A percentile compares a stretch with the other conserved stretches of the same genome.
These are phyloP conservation scores for Patella ulyssiponensis DNA, from an alignment of 2,888 invertebrate species.

Conservation along the genomic window DNA sequence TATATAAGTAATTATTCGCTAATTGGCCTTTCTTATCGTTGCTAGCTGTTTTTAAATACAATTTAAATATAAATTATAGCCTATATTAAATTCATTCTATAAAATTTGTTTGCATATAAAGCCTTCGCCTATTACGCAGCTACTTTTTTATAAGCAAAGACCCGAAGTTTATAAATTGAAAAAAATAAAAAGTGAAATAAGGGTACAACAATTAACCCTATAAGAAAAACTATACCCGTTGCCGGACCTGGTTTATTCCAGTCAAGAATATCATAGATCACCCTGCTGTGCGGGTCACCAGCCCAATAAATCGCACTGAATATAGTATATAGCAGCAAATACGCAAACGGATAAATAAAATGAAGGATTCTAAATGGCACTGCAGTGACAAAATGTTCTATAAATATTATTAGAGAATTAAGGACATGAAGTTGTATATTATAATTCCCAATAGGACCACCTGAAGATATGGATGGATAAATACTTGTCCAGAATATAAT, in stretches of 20 bases:
- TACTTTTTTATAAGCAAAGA: conserved; percentile 25
- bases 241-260: conserved; percentile 60
- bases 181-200: conserved; percentile 54
- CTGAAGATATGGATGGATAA: conserved; percentile 41
- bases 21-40: not conserved
- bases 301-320: conserved; percentile 64
- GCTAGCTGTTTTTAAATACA: not conserved
- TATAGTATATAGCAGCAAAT: conserved; percentile 55
- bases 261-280: conserved; percentile 66
- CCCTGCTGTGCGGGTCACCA: conserved; percentile 48
- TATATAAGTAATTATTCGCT: too few species aligned
- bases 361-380: conserved; percentile 62
- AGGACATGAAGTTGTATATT: conserved; percentile 63
- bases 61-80: not conserved
- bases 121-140: not conserved
- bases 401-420: conserved; percentile 59
- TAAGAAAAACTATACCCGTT: conserved; percentile 41
- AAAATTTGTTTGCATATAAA: too few species aligned
- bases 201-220: conserved; percentile 51
- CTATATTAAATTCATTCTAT: not conserved
- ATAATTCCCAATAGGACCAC: not conserved
- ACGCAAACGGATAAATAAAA: conserved; percentile 52
- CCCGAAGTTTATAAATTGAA: conserved; percentile 49
- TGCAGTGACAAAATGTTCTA: conserved; percentile 57
- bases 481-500: conserved; percentile 61